A percentile compares a stretch with the other conserved stretches of the same genome.
These are phyloP conservation scores for Epizoanthus scotinus DNA, from an alignment of 92 coral and sea anemone genomes.

Conservation along the genomic window DNA sequence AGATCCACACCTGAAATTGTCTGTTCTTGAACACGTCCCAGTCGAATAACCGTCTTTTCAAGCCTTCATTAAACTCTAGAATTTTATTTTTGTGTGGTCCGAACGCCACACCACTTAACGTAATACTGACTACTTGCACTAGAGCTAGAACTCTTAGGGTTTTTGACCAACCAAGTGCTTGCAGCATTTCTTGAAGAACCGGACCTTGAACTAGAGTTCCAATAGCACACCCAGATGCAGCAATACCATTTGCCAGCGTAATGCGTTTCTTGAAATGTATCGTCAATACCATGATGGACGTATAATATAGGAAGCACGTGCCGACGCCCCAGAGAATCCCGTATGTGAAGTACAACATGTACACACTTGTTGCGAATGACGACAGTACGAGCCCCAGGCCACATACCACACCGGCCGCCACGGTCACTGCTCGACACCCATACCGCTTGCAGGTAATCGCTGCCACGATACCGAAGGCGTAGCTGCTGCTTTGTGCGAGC, in stretches of 20 bases:
- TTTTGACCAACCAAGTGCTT: constrained; percentile 50
- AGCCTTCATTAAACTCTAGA: background rate
- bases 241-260: constrained; percentile 61
- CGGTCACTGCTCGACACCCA: constrained; percentile 60
- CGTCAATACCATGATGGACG: constrained; percentile 53
- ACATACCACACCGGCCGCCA: constrained; percentile 52
- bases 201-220: constrained; percentile 70
- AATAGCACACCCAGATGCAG: constrained; percentile 55
- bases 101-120: constrained; percentile 19
- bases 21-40: constrained; percentile 48
- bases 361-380: constrained; percentile 57
- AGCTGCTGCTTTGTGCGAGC: constrained; percentile 52
- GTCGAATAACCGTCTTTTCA: constrained; percentile 15
- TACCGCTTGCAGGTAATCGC: constrained; percentile 53
- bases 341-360: constrained; percentile 60
- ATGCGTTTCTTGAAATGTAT: constrained; percentile 44
- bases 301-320: constrained; percentile 56
- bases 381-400: constrained; percentile 51
- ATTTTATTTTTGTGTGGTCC: background rate
- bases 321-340: constrained; percentile 68
- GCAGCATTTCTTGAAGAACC: constrained; percentile 45
- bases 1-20: constrained; percentile 63
- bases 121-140: background rate
- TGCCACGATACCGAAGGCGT: constrained; percentile 60
- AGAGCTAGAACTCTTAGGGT: constrained; percentile 46